Evolutionary conservation across 2,113 vertebrate species (phyloP).

Genomic region (Tautogolabrus adspersus): DNA sequence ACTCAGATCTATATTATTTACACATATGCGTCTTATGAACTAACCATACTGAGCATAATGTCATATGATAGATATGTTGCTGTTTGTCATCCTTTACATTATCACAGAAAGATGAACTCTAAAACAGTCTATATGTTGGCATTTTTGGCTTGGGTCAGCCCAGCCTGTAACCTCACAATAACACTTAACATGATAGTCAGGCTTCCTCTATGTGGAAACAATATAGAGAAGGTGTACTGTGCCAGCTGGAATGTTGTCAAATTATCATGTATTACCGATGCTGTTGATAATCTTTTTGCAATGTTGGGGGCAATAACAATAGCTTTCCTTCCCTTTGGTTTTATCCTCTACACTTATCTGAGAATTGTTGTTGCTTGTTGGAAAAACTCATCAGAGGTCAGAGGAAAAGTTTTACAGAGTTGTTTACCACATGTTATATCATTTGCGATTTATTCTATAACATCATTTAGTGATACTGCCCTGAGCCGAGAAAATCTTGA

Average conservation of each 20-base stretch:
- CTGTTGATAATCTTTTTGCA: not conserved
- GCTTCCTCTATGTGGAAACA: conserved; percentile 62
- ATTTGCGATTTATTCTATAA: conserved; percentile 34
- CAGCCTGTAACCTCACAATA: not conserved
- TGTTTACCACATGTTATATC: conserved; percentile 47
- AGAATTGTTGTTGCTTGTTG: conserved; percentile 37
- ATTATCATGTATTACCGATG: conserved; percentile 22
- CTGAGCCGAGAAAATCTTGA: conserved; percentile 26
- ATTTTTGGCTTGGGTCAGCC: conserved; percentile 27
- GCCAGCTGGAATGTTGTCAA: conserved; percentile 51
- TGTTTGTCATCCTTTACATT: conserved; percentile 63
- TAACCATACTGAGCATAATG: conserved; percentile 61
- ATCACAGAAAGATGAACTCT: conserved; percentile 51
- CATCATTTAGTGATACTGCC: conserved; percentile 16
- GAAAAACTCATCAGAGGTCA: conserved; percentile 28
- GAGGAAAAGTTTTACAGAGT: conserved; percentile 38
- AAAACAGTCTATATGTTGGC: conserved; percentile 26
- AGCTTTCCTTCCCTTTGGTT: conserved; percentile 14
- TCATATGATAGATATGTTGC: conserved; percentile 64
- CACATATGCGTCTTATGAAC: conserved; percentile 38
- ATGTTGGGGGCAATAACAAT: not conserved
- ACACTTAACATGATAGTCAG: not conserved
- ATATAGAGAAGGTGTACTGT: conserved; percentile 42
- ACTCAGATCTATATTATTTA: conserved; percentile 62
- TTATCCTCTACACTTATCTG: conserved; percentile 41